A percentile compares a stretch with the other conserved stretches of the same genome.
These are phyloP conservation scores for Australoheros scitulus DNA, from an alignment of 2,113 vertebrate species.

Conservation along the genomic window DNA sequence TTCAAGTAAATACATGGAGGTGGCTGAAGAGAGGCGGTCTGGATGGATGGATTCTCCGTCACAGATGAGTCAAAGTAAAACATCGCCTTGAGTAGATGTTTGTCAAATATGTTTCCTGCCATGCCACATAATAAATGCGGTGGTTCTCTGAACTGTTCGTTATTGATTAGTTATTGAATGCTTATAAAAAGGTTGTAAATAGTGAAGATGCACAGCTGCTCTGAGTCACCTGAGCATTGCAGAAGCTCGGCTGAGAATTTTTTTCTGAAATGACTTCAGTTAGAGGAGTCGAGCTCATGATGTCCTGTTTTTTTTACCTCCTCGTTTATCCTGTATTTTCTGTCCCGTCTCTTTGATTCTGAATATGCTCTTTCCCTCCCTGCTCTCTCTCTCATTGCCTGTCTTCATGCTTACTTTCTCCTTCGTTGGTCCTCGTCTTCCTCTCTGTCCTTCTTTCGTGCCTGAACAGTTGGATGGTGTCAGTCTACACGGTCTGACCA, in stretches of 20 bases:
- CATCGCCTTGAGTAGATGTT: background rate
- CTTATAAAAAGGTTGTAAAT: background rate
- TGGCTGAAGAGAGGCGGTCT: background rate
- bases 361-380: too few species aligned
- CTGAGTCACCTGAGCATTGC: background rate
- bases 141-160: background rate
- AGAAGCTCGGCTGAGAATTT: too few species aligned
- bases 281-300: background rate
- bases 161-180: background rate
- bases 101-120: background rate
- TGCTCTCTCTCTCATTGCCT: too few species aligned
- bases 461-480: conserved; percentile 86
- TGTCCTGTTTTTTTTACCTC: background rate
- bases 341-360: too few species aligned
- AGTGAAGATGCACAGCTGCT: background rate
- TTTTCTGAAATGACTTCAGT: background rate
- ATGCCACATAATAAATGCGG: background rate
- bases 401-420: too few species aligned
- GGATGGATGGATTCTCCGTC: background rate
- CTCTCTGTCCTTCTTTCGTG: background rate
- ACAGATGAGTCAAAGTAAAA: background rate
- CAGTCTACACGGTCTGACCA: conserved; percentile 89
- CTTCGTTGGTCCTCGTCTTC: too few species aligned
- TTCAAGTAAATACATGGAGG: too few species aligned
- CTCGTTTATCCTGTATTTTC: background rate